A percentile compares a stretch with the other conserved stretches of the same genome.
Conservation (phyloP, 2,797 vertebrate genomes). For the Parauchenoglanis punctatus region DNA sequence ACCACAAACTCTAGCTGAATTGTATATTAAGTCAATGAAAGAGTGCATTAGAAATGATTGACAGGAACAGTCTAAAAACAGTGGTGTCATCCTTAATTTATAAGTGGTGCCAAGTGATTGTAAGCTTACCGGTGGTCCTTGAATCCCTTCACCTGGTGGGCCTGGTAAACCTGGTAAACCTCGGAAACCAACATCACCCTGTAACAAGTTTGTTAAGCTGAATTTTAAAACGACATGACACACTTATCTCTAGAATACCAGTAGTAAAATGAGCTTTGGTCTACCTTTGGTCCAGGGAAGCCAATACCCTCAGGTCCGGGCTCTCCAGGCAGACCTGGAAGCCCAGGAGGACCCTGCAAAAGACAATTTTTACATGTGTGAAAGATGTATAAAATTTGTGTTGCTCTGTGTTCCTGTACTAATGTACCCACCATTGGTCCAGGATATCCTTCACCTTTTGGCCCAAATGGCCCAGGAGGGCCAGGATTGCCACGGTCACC, state of each 20-base stretch:
- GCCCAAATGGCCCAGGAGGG: constrained; percentile 78
- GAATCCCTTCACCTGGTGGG: constrained; percentile 84
- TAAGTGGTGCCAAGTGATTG: background rate
- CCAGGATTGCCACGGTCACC: constrained; percentile 84
- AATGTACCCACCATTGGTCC: constrained; percentile 80
- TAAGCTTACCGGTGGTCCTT: constrained; percentile 83
- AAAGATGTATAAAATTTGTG: background rate
- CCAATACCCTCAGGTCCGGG: constrained; percentile 83
- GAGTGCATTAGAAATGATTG: background rate
- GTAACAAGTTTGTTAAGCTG: constrained; percentile 48
- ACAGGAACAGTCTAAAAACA: background rate
- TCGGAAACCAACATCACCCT: constrained; percentile 87
- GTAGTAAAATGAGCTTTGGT: background rate
- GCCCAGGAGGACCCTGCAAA: constrained; percentile 81
- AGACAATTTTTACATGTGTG: constrained; percentile 11
- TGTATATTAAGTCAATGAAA: background rate
- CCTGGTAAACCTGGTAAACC: constrained; percentile 83
- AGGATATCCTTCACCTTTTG: constrained; percentile 85
- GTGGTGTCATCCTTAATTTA: background rate
- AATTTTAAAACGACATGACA: constrained; percentile 1
- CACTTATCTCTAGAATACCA: background rate
- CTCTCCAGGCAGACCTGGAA: constrained; percentile 81
- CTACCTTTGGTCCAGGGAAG: constrained; percentile 87
- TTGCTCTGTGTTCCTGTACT: background rate
- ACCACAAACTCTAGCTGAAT: too few species aligned